Evolutionary conservation across 2,113 vertebrate species (phyloP).

Genomic region (Clarias macrocephalus): DNA sequence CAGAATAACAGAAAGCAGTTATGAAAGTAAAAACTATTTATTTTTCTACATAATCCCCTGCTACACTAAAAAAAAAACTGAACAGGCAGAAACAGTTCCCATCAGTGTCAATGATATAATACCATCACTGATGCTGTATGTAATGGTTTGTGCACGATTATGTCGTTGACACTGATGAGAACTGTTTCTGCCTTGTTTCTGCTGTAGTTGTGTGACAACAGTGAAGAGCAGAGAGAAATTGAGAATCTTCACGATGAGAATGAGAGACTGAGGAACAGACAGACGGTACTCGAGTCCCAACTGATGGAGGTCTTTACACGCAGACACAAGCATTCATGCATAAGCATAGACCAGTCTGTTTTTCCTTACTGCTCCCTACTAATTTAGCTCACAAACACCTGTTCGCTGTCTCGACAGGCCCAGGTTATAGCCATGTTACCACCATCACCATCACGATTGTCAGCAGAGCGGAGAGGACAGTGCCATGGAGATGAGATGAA

Average conservation of each 20-base stretch:
- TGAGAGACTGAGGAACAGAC: conserved; percentile 78
- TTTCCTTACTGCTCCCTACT: background rate
- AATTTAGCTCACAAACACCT: background rate
- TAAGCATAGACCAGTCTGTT: background rate
- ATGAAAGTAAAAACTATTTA: too few species aligned
- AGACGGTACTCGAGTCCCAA: conserved; percentile 81
- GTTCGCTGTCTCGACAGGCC: conserved; percentile 55
- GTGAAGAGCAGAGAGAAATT: conserved; percentile 72
- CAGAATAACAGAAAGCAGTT: too few species aligned
- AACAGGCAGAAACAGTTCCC: too few species aligned
- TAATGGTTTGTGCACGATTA: background rate
- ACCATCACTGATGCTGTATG: background rate
- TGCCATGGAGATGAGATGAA: conserved; percentile 76
- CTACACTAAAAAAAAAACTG: too few species aligned
- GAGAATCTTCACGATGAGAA: conserved; percentile 82
- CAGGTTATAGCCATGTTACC: conserved; percentile 73
- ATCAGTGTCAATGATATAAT: too few species aligned
- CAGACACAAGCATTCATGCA: conserved; percentile 5
- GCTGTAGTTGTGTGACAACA: conserved; percentile 76
- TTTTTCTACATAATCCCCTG: too few species aligned
- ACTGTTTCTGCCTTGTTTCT: background rate
- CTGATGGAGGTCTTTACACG: conserved; percentile 77
- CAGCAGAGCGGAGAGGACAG: conserved; percentile 75
- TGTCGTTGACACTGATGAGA: conserved; percentile 9
- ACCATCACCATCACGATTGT: conserved; percentile 79